These are phyloP conservation scores for Phyllopteryx taeniolatus DNA, from an alignment of 2,113 vertebrate genomes.

Conservation along the genomic window DNA sequence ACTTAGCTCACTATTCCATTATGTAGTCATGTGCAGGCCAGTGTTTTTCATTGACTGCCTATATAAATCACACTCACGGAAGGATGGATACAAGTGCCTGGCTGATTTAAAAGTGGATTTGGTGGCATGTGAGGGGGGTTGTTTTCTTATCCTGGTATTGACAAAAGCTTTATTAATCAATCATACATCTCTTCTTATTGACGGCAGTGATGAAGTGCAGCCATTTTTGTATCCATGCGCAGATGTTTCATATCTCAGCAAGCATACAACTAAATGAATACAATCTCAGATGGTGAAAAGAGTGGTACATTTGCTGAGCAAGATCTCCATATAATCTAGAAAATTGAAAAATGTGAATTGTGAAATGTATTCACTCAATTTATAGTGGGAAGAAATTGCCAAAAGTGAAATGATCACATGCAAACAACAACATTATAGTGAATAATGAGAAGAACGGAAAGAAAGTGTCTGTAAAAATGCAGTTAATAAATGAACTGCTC, in stretches of 20 bases:
- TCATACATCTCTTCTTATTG: conserved; percentile 44
- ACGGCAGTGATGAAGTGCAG: conserved; percentile 28
- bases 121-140: conserved; percentile 8
- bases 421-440: background rate
- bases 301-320: background rate
- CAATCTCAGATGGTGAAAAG: background rate
- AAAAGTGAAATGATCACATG: background rate
- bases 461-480: background rate
- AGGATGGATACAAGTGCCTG: conserved; percentile 50
- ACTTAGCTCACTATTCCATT: conserved; percentile 61
- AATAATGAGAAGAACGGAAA: background rate
- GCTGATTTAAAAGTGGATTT: conserved; percentile 60
- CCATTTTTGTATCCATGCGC: background rate
- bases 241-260: conserved; percentile 17
- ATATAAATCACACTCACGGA: conserved; percentile 56
- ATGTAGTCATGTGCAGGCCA: conserved; percentile 49
- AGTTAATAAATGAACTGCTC: background rate
- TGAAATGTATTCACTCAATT: background rate
- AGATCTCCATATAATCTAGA: background rate
- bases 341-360: background rate
- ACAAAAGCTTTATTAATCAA: conserved; percentile 59
- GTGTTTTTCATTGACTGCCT: conserved; percentile 40
- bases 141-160: conserved; percentile 46
- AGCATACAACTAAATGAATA: conserved; percentile 19
- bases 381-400: too few species aligned